Base-by-base conservation (phyloP, 2,888 invertebrate genomes). In the Conops quadrifasciatus region DNA sequence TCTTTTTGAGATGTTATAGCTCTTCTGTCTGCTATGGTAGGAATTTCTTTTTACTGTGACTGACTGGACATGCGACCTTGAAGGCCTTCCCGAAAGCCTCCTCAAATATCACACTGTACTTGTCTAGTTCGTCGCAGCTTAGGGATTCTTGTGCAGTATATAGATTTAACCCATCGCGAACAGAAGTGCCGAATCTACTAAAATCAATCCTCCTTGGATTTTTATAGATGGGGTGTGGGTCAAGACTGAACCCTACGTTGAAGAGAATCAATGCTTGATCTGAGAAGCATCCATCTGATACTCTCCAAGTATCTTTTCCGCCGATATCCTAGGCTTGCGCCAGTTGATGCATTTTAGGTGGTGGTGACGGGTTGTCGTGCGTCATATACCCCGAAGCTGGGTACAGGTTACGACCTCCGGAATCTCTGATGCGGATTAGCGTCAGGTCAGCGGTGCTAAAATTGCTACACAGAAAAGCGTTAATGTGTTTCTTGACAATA, bases 401-500 rank as follows among this genome's bases (percentile, higher is more conserved):
- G 36, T 36, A 36, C 36, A 36, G 36, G 36, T 36, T 36, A 9
- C 4, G 9, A 4, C 36, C 36, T 36, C 9, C 9, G 36, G 36
- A 36, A n/a, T n/a, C n/a, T 36, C 9, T 9, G 36, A 36, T 36
- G 4, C 9, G 4, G 36, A 36, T 9, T 4, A 36, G 5, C 4
- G 36, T 36, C 9, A 36, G 36, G 36, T 36, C 36, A 4, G 36
- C 36, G 16, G 4, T 30, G 16, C 59, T 7, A 16, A 30, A 21
- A 59, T 30, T 24, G 30, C 26, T 24, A 21, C 59, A 30, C 26
- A 59, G 24, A 30, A 59, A 59, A 21, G 59, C 59, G 59, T 30
- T 30, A 16, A 59, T 59, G 21, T 59, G n/a, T 59, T 59, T 59
- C 30, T 59, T 59, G 7, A 13, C 59, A 28, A 59, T 28, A 19